These are phyloP conservation scores for Drosophila pachea DNA, from an alignment of 1,140 invertebrate species.

Conservation along the genomic window DNA sequence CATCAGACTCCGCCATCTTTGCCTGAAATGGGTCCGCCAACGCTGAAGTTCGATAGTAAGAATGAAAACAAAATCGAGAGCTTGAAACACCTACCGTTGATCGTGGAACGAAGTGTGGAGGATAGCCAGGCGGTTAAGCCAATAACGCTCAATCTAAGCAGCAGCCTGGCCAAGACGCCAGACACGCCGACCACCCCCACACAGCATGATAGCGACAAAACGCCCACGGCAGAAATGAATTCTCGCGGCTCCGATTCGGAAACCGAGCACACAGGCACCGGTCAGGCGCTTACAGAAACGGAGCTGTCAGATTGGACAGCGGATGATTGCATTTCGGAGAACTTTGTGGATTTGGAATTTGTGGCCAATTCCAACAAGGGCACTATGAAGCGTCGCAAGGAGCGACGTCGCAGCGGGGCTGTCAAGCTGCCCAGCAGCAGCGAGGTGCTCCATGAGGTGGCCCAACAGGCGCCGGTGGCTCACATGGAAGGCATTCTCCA, in stretches of 20 bases:
- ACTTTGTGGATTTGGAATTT: constrained; percentile 84
- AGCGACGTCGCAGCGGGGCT: constrained; percentile 66
- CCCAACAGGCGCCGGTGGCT: constrained; percentile 70
- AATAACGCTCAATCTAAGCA: constrained; percentile 58
- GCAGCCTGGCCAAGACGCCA: constrained; percentile 54
- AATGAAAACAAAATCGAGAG: constrained; percentile 79
- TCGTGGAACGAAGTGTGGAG: constrained; percentile 58
- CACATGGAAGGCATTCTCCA: constrained; percentile 71
- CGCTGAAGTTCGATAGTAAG: constrained; percentile 72
- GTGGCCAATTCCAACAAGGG: constrained; percentile 81
- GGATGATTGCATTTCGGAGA: constrained; percentile 87
- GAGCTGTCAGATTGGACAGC: constrained; percentile 92
- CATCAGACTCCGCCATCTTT: constrained; percentile 38
- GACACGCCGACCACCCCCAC: constrained; percentile 70
- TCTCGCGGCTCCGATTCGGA: constrained; percentile 78
- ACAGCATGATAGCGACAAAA: constrained; percentile 72
- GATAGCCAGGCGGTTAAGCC: constrained; percentile 70
- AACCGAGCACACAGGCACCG: constrained; percentile 83
- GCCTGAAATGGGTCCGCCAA: constrained; percentile 68
- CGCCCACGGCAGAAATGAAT: constrained; percentile 65
- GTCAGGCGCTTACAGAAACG: constrained; percentile 87
- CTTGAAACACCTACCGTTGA: constrained; percentile 72
- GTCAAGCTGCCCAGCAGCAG: constrained; percentile 73
- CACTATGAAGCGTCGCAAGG: constrained; percentile 80
- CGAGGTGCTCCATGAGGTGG: constrained; percentile 56